A percentile compares a stretch with the other conserved stretches of the same genome.
Evolutionary conservation across 2,888 invertebrate genomes (phyloP).

Genomic region (Drosophila peninsularis): DNA sequence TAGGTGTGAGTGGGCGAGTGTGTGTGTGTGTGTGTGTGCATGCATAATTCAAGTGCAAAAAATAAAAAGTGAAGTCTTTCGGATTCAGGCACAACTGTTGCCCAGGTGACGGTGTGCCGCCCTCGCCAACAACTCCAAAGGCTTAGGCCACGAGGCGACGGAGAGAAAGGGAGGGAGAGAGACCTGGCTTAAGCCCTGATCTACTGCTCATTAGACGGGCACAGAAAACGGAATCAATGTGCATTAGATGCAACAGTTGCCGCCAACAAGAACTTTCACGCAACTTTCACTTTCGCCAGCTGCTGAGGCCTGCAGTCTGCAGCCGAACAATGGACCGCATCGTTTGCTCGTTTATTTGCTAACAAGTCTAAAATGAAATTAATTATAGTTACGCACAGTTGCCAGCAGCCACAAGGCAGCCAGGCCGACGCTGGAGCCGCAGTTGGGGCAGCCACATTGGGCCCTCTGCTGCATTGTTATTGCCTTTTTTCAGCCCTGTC

Average conservation of each 20-base stretch:
- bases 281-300: slow-evolving; percentile 33
- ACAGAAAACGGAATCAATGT: slow-evolving; percentile 3
- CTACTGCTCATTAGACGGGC: slow-evolving; percentile 13
- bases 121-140: neutral
- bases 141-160: neutral
- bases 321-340: slow-evolving; percentile 66
- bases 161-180: neutral
- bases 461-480: slow-evolving; percentile 11
- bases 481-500: neutral
- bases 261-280: neutral
- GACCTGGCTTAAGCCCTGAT: neutral
- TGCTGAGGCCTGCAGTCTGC: slow-evolving; percentile 16
- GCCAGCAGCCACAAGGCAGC: slow-evolving; percentile 38
- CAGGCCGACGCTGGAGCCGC: neutral
- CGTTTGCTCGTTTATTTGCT: slow-evolving; percentile 79
- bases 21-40: slow-evolving; percentile 24
- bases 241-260: slow-evolving; percentile 43
- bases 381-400: slow-evolving; percentile 78
- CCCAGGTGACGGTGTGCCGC: slow-evolving; percentile 5
- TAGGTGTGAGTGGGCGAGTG: too few species aligned
- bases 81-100: neutral
- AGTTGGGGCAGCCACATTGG: neutral
- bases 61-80: neutral
- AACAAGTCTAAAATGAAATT: slow-evolving; percentile 79
- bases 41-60: slow-evolving; percentile 66